Conservation (phyloP, 2,888 invertebrate species). For the Mellilla xanthometata region DNA sequence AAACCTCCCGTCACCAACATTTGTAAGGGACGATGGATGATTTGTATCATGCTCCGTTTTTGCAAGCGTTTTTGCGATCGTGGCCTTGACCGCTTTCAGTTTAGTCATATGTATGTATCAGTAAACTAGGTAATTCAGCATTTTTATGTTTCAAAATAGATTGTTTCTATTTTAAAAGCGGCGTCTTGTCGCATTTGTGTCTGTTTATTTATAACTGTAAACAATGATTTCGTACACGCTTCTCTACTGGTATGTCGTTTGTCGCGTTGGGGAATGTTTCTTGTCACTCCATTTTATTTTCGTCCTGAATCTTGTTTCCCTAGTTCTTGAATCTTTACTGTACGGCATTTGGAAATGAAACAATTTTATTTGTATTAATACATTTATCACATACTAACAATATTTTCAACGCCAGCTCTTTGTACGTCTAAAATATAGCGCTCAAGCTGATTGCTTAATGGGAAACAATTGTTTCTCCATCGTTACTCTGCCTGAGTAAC, state of each 20-base stretch:
- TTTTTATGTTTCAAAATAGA: conserved; percentile 10
- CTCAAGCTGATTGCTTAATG: too few relatives aligned
- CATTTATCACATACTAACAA: neutral
- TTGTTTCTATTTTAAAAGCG: conserved; percentile 12
- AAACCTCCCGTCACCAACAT: conserved; percentile 33
- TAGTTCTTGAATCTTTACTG: conserved; percentile 16
- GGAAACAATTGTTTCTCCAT: neutral
- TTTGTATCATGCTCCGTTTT: conserved; percentile 26
- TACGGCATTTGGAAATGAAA: neutral
- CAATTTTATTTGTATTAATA: neutral
- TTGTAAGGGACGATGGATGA: conserved; percentile 40
- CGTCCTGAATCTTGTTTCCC: conserved; percentile 7
- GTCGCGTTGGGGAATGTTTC: conserved; percentile 20
- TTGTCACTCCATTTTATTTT: conserved; percentile 22
- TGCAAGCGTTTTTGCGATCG: conserved; percentile 22
- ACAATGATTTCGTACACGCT: conserved; percentile 17
- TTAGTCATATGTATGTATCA: conserved; percentile 20
- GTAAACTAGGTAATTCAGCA: conserved; percentile 21
- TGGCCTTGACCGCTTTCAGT: conserved; percentile 37
- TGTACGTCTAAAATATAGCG: too few relatives aligned
- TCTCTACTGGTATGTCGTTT: conserved; percentile 19
- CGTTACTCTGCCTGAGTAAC: neutral
- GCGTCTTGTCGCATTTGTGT: conserved; percentile 10
- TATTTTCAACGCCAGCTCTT: neutral
- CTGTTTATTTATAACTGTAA: conserved; percentile 17